Conservation (phyloP, 2,113 vertebrate genomes). For the Nothocercus julius region DNA sequence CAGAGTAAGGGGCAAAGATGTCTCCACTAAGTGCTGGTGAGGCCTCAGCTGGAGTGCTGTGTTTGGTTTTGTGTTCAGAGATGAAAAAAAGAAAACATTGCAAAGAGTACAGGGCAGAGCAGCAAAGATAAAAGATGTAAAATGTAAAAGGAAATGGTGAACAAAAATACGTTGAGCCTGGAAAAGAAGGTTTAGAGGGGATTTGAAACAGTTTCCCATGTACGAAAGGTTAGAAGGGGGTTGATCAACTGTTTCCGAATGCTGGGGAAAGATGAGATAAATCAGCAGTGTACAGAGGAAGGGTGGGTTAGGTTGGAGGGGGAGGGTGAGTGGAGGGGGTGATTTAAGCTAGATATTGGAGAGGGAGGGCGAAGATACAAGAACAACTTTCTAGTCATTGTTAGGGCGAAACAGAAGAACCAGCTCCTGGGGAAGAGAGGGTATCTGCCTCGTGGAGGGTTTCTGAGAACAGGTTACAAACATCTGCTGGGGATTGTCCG, state of each 20-base stretch:
- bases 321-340: neutral
- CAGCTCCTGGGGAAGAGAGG: neutral
- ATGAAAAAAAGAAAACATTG: neutral
- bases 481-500: conserved; percentile 64
- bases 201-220: neutral
- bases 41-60: neutral
- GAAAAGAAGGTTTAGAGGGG: neutral
- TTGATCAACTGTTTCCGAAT: neutral
- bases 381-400: neutral
- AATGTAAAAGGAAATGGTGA: neutral
- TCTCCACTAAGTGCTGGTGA: neutral
- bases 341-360: neutral
- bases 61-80: neutral
- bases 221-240: neutral
- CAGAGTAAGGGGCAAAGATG: neutral
- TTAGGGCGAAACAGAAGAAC: conserved; percentile 25
- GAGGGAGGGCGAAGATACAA: neutral
- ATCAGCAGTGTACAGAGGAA: neutral
- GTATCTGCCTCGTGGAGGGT: neutral
- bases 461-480: conserved; percentile 63
- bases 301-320: neutral
- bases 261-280: neutral
- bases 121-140: neutral
- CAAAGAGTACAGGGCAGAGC: neutral
- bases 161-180: neutral